These are phyloP conservation scores for Pseudomyrmex concolor DNA, from an alignment of 1,140 invertebrate species.

Conservation along the genomic window DNA sequence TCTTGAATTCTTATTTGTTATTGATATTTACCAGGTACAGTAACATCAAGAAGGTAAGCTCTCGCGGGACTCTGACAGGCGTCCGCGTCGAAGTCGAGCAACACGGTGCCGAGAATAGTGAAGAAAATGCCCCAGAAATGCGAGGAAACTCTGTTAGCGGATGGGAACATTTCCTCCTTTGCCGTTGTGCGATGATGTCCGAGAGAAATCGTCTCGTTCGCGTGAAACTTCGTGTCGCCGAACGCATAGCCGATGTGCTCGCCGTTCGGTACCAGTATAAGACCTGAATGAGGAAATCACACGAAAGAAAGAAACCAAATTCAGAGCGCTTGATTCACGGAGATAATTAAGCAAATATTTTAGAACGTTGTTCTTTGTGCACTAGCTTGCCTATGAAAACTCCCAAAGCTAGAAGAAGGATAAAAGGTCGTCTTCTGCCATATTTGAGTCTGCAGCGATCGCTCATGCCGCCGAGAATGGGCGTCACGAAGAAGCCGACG, in stretches of 20 bases:
- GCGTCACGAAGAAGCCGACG: conserved; percentile 97
- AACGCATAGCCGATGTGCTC: conserved; percentile 92
- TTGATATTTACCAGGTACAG: conserved; percentile 89
- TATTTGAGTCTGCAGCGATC: conserved; percentile 93
- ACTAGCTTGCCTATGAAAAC: conserved; percentile 91
- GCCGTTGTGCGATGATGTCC: conserved; percentile 81
- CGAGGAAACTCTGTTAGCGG: conserved; percentile 79
- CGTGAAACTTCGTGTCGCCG: conserved; percentile 88
- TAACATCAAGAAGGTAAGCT: conserved; percentile 97
- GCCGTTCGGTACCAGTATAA: conserved; percentile 96
- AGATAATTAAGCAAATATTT: too few species aligned
- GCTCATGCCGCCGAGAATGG: conserved; percentile 95
- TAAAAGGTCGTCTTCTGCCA: conserved; percentile 96
- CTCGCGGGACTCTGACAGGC: conserved; percentile 97
- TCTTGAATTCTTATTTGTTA: too few species aligned
- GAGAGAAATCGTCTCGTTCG: conserved; percentile 79
- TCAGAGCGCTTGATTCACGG: too few species aligned
- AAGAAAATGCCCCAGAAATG: conserved; percentile 96
- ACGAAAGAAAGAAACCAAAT: neutral
- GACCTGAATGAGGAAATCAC: conserved; percentile 85
- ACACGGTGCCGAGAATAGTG: conserved; percentile 96
- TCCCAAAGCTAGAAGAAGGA: conserved; percentile 94
- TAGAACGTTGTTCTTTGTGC: neutral
- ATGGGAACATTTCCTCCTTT: conserved; percentile 57
- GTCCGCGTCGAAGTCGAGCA: conserved; percentile 98